phyloP scores from a whole-genome alignment of 2,888 invertebrate species.

The Drosophila mercatorum region DNA sequence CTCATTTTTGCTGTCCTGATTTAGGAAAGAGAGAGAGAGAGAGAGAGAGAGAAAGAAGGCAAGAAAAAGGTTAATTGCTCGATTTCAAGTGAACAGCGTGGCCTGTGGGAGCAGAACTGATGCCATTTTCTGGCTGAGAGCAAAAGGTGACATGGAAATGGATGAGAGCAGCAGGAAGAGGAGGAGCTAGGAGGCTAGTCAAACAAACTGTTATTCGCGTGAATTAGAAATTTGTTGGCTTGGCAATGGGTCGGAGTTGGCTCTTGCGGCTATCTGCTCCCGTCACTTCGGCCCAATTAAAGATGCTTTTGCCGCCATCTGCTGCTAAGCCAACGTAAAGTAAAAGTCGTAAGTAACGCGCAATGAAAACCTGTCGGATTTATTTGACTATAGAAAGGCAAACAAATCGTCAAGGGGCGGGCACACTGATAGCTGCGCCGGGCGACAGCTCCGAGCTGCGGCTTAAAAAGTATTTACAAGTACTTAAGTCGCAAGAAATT shows the following conservation, averaged over 20 bases:
- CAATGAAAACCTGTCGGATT: constrained; percentile 3
- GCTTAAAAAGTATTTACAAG: constrained; percentile 16
- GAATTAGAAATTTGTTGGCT: background rate
- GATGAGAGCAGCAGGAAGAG: background rate
- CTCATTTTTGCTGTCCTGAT: background rate
- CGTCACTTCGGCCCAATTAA: background rate
- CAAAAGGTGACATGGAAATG: too few relatives aligned
- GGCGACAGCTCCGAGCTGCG: constrained; percentile 1
- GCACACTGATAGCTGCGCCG: background rate
- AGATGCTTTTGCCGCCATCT: background rate
- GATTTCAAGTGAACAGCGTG: background rate
- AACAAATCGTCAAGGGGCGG: background rate
- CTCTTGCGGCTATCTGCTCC: background rate
- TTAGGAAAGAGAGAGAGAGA: background rate
- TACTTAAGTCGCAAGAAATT: constrained; percentile 6
- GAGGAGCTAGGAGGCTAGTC: background rate
- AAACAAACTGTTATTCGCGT: background rate
- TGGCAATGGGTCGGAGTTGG: background rate
- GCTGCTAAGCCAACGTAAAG: background rate
- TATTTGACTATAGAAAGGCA: constrained; percentile 2
- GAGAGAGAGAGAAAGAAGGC: background rate
- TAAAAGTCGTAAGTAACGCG: constrained; percentile 1
- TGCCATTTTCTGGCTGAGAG: too few relatives aligned
- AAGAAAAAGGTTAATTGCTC: background rate
- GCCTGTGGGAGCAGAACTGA: background rate